A percentile compares a stretch with the other conserved stretches of the same genome.
Conservation (phyloP, 2,888 invertebrate genomes). For the Drosophila flavopinicola region DNA sequence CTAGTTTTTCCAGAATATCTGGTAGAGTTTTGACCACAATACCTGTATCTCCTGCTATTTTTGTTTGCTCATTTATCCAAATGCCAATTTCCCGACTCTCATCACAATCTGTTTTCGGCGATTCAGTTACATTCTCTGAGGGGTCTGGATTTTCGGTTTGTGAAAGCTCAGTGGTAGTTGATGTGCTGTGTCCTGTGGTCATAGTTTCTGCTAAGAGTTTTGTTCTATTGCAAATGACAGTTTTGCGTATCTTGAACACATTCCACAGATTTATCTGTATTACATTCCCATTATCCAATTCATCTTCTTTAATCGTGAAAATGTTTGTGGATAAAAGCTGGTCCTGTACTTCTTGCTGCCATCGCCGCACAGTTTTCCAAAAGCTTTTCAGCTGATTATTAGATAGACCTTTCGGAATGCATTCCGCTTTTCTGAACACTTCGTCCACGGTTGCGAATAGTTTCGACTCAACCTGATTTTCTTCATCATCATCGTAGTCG, state of each 20-base stretch:
- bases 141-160: too few relatives aligned
- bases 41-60: neutral
- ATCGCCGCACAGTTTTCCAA: slow-evolving; percentile 18
- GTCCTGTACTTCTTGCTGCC: slow-evolving; percentile 24
- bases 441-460: neutral
- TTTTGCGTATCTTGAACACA: slow-evolving; percentile 20
- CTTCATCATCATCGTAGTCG: slow-evolving; percentile 9
- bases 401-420: slow-evolving; percentile 16
- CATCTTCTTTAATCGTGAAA: slow-evolving; percentile 17
- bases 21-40: neutral
- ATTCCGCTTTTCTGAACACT: neutral
- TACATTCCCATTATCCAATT: slow-evolving; percentile 1
- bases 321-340: slow-evolving; percentile 5
- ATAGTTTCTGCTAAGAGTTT: neutral
- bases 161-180: neutral
- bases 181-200: too few relatives aligned
- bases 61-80: slow-evolving; percentile 41
- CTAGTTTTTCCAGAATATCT: slow-evolving; percentile 2
- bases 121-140: neutral
- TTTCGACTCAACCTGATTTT: neutral
- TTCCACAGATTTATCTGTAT: slow-evolving; percentile 24
- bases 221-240: slow-evolving; percentile 24
- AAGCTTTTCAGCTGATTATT: neutral
- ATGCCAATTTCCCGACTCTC: neutral
- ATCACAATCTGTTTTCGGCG: neutral